A percentile compares a stretch with the other conserved stretches of the same genome.
These are phyloP conservation scores for Pangasius mekongensis DNA, from an alignment of 2,797 vertebrate genomes.

Conservation along the genomic window DNA sequence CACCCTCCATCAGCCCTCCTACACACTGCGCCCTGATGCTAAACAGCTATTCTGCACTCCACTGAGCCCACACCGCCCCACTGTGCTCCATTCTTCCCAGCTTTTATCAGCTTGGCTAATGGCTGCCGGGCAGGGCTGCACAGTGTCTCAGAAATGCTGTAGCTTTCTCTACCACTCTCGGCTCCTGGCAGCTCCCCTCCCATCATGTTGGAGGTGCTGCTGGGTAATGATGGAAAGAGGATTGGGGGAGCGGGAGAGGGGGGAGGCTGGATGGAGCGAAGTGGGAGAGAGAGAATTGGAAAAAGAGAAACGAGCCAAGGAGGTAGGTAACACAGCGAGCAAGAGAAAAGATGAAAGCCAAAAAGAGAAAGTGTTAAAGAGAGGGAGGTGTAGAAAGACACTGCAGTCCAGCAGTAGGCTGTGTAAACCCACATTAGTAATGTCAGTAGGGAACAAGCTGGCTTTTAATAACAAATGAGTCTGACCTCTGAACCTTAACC, in stretches of 20 bases:
- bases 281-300: conserved; percentile 5
- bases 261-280: neutral
- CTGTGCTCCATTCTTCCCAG: conserved; percentile 51
- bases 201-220: conserved; percentile 41
- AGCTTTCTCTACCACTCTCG: conserved; percentile 41
- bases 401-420: neutral
- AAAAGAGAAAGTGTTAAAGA: conserved; percentile 1
- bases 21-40: conserved; percentile 52
- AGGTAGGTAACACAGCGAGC: conserved; percentile 4
- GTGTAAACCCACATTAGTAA: conserved; percentile 4
- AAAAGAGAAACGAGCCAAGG: conserved; percentile 22
- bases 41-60: conserved; percentile 57
- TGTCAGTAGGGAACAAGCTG: conserved; percentile 28
- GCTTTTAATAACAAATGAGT: conserved; percentile 65
- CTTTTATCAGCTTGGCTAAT: conserved; percentile 59
- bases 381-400: conserved; percentile 8
- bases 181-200: conserved; percentile 44
- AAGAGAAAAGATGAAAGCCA: conserved; percentile 17
- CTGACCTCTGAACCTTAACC: conserved; percentile 54
- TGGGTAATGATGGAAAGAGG: conserved; percentile 53
- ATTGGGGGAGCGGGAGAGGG: conserved; percentile 8
- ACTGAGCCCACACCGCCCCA: conserved; percentile 47
- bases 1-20: conserved; percentile 54
- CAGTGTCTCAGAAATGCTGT: conserved; percentile 51
- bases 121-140: conserved; percentile 54